Evolutionary conservation across 2,888 invertebrate genomes (phyloP).

Genomic region (Melinopterus prodromus): DNA sequence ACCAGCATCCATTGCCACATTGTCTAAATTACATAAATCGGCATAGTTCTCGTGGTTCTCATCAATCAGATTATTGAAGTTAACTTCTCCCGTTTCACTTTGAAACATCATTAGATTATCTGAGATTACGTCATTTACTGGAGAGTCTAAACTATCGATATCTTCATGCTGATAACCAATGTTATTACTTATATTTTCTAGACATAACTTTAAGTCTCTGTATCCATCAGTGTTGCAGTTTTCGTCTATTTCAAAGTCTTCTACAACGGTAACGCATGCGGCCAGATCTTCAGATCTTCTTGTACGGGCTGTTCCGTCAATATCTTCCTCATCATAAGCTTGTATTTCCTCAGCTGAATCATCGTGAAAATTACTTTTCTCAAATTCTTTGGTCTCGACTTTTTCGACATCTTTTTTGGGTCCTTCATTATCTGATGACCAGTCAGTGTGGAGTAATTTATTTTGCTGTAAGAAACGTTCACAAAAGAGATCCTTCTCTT

Average conservation of each 20-base stretch:
- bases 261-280: neutral
- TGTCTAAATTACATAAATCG: neutral
- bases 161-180: neutral
- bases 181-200: neutral
- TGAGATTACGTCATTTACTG: neutral
- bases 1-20: neutral
- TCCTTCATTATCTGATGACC: neutral
- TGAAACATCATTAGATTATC: neutral
- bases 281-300: neutral
- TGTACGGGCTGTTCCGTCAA: neutral
- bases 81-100: neutral
- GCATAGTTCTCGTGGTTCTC: neutral
- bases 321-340: neutral
- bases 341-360: too few species aligned
- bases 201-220: neutral
- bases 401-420: too few species aligned
- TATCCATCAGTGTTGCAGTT: neutral
- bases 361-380: too few species aligned
- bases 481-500: constrained; percentile 25
- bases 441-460: constrained; percentile 19
- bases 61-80: neutral
- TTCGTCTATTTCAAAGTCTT: too few species aligned
- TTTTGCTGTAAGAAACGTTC: constrained; percentile 28
- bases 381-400: too few species aligned
- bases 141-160: neutral